Percentiles rank a stretch among this genome's conserved stretches.
These are phyloP conservation scores for Passer domesticus DNA, from an alignment of 2,113 vertebrate genomes.

Conservation along the genomic window DNA sequence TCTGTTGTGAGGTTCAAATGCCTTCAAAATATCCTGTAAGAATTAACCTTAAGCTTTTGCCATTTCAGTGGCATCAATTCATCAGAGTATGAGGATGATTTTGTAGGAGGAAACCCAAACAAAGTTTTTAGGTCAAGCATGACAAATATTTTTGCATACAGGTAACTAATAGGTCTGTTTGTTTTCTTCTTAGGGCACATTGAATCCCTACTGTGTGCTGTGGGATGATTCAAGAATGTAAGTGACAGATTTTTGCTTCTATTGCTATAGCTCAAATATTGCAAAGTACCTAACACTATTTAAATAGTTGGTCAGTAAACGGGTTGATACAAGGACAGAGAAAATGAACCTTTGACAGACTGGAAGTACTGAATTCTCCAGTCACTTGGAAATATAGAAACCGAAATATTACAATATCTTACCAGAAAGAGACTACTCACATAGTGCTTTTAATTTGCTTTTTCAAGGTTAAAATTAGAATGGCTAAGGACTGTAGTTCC, in stretches of 20 bases:
- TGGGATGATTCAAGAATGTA: slow-evolving; percentile 95
- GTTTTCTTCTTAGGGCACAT: slow-evolving; percentile 85
- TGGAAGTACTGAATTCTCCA: neutral
- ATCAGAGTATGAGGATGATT: neutral
- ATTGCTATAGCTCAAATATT: slow-evolving; percentile 40
- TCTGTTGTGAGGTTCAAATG: neutral
- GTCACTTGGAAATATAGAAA: neutral
- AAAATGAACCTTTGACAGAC: neutral
- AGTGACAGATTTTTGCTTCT: slow-evolving; percentile 77
- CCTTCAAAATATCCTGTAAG: neutral
- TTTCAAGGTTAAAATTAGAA: slow-evolving; percentile 5
- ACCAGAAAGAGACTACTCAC: neutral
- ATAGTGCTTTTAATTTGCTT: neutral
- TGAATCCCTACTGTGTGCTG: slow-evolving; percentile 94
- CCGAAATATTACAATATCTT: neutral
- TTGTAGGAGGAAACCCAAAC: neutral
- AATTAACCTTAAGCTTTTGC: neutral
- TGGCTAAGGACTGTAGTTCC: neutral
- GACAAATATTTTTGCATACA: neutral
- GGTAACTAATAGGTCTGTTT: slow-evolving; percentile 19
- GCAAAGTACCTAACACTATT: neutral
- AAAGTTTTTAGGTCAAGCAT: neutral
- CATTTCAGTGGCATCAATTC: neutral
- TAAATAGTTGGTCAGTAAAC: neutral
- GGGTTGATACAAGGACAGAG: neutral